A percentile compares a stretch with the other conserved stretches of the same genome.
Conservation (phyloP, 2,888 invertebrate species). For the Ellobium chinense region DNA sequence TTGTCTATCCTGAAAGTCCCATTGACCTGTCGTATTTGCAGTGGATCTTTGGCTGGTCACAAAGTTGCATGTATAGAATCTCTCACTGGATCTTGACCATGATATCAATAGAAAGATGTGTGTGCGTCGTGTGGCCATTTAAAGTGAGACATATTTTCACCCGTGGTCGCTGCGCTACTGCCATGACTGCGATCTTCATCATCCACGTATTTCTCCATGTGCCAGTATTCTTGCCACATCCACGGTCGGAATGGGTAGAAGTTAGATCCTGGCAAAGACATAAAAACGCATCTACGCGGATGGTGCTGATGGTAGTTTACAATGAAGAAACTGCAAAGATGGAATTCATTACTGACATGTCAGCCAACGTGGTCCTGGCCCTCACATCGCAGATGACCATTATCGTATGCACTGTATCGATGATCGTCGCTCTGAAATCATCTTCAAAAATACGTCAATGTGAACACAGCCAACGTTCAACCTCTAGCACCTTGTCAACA, state of each 20-base stretch:
- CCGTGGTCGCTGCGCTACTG: not conserved
- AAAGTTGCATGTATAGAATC: not conserved
- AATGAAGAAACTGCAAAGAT: not conserved
- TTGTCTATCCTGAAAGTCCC: too few relatives aligned
- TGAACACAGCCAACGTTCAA: too few relatives aligned
- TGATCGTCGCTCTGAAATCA: not conserved
- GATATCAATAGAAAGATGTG: constrained; percentile 1
- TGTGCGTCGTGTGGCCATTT: constrained; percentile 19
- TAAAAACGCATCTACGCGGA: not conserved
- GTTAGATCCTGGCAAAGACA: not conserved
- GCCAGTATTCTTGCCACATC: not conserved
- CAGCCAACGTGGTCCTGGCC: not conserved
- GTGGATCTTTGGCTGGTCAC: too few relatives aligned
- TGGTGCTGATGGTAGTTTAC: not conserved
- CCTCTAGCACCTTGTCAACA: too few relatives aligned
- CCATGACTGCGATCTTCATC: not conserved
- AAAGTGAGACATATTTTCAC: constrained; percentile 25
- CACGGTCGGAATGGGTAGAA: not conserved
- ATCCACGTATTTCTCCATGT: not conserved
- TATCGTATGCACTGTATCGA: not conserved
- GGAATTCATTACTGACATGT: not conserved
- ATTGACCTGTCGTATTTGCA: too few relatives aligned
- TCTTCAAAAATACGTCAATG: not conserved
- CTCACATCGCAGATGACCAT: not conserved
- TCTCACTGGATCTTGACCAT: not conserved